Base-by-base conservation (phyloP, 37 sponge, comb jelly and placozoan genomes). In the Mnemiopsis leidyi region DNA sequence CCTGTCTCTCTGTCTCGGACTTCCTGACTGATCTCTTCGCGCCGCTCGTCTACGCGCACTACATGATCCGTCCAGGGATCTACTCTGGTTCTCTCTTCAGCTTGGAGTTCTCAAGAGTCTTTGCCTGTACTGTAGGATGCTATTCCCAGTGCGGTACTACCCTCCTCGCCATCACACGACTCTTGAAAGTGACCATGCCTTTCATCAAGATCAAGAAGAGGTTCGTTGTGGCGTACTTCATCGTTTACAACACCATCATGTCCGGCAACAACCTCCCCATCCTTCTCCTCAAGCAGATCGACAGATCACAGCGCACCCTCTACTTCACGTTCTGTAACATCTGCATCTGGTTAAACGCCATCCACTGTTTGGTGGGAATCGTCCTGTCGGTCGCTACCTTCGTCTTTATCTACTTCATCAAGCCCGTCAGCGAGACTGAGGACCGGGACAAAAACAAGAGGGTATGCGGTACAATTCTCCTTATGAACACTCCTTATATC, bases 321-420 rank as follows among this genome's bases (percentile, higher is more conserved):
- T 71, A 71, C n/a, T 71, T 71, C 30, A 71, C 75, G 2, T 28
- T 71, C 30, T 23, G 21, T 71, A 71, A 71, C 30, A 71, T 71
- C 75, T 71, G 75, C 75, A 71, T 71, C 75, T 71, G 75, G 75
- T 18, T 71, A 25, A 71, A 71, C 30, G 75, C n/a, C n/a, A 5
- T 18, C 3, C 75, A 71, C 75, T 71, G 75, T 71, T 28, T 71
- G 30, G 30, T 28, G 2, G 75, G 75, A 5, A 71, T 71, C 20
- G 30, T 71, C 30, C 20, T 71, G 30, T 71, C 75, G 3, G 3
- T 71, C n/a, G 30, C 30, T 23, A 71, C 75, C 7, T 71, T 71
- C 30, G 20, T 71, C n/a, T 71, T 23, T 25, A 13, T 71, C n/a
- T 71, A 71, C n/a, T 71, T 71, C 3, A 5, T 28, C 5, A n/a